Percentiles rank a stretch among this genome's conserved stretches.
Evolutionary conservation across 2,888 invertebrate species (phyloP).

Genomic region (Tanaodytes sp.): DNA sequence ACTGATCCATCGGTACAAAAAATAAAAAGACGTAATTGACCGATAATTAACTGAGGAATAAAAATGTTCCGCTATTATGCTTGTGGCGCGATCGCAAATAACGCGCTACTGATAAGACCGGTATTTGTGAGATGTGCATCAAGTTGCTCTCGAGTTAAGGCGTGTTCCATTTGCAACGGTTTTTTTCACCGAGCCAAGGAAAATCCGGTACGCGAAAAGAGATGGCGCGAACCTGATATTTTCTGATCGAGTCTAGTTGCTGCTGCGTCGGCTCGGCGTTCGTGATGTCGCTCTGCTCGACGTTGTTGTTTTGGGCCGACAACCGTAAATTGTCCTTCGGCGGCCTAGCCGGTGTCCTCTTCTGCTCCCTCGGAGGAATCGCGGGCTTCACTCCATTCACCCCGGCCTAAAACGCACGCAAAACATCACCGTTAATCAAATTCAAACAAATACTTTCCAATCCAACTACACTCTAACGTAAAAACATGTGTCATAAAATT

Average conservation of each 20-base stretch:
- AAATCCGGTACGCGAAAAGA: conserved; percentile 1
- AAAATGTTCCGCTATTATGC: conserved; percentile 1
- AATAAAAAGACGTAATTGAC: not conserved
- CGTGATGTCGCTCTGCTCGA: conserved; percentile 72
- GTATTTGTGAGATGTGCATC: conserved; percentile 5
- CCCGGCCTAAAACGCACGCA: conserved; percentile 67
- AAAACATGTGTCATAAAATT: too few relatives aligned
- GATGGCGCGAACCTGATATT: conserved; percentile 83
- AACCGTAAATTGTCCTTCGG: conserved; percentile 80
- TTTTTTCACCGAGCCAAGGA: not conserved
- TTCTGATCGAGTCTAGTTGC: conserved; percentile 91
- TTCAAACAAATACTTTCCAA: too few relatives aligned
- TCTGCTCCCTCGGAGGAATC: conserved; percentile 81
- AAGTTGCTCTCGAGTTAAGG: not conserved
- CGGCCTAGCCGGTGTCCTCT: conserved; percentile 78
- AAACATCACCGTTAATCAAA: too few relatives aligned
- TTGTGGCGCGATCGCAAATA: conserved; percentile 1
- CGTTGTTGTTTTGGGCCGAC: conserved; percentile 74
- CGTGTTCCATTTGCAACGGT: too few relatives aligned
- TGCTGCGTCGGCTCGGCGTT: conserved; percentile 80
- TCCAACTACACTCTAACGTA: conserved; percentile 56
- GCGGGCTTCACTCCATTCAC: conserved; percentile 75
- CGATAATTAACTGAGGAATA: conserved; percentile 1
- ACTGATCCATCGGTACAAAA: not conserved
- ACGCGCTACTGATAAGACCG: conserved; percentile 20